A percentile compares a stretch with the other conserved stretches of the same genome.
phyloP scores from a whole-genome alignment of 2,113 vertebrate species.

The Lepisosteus oculatus region DNA sequence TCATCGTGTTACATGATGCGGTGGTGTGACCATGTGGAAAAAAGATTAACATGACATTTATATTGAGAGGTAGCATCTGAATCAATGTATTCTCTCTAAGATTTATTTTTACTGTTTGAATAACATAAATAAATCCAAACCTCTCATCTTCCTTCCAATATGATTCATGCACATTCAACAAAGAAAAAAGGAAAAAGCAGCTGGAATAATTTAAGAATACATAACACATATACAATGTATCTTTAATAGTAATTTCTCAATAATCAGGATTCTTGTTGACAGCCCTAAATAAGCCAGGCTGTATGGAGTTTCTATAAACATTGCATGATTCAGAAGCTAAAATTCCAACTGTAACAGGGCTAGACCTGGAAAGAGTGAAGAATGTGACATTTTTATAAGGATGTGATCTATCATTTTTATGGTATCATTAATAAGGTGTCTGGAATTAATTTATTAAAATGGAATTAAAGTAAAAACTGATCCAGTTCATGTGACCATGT shows the following conservation, averaged over 20 bases:
- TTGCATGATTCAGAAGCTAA: slow-evolving; percentile 26
- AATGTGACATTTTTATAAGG: slow-evolving; percentile 55
- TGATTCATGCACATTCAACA: too few species aligned
- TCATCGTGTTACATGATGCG: too few species aligned
- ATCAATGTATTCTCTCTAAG: too few species aligned
- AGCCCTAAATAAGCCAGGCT: not conserved
- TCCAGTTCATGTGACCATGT: slow-evolving; percentile 21
- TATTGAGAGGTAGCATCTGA: too few species aligned
- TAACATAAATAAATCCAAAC: too few species aligned
- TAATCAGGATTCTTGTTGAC: slow-evolving; percentile 19
- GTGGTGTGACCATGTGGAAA: too few species aligned
- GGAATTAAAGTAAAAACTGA: slow-evolving; percentile 30
- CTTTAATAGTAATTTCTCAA: not conserved
- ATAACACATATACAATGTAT: too few species aligned
- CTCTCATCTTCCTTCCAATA: too few species aligned
- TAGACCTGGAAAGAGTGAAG: slow-evolving; percentile 30
- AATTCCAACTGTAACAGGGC: slow-evolving; percentile 35
- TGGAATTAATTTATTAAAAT: slow-evolving; percentile 42
- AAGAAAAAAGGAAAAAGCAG: too few species aligned
- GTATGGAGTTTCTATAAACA: slow-evolving; percentile 34
- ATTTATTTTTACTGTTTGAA: too few species aligned
- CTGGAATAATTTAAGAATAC: too few species aligned
- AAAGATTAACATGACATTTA: too few species aligned
- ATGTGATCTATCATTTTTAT: slow-evolving; percentile 57
- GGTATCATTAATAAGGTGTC: slow-evolving; percentile 55